These are phyloP conservation scores for Nothobranchius kuhntae DNA, from an alignment of 2,113 vertebrate genomes.

Conservation along the genomic window DNA sequence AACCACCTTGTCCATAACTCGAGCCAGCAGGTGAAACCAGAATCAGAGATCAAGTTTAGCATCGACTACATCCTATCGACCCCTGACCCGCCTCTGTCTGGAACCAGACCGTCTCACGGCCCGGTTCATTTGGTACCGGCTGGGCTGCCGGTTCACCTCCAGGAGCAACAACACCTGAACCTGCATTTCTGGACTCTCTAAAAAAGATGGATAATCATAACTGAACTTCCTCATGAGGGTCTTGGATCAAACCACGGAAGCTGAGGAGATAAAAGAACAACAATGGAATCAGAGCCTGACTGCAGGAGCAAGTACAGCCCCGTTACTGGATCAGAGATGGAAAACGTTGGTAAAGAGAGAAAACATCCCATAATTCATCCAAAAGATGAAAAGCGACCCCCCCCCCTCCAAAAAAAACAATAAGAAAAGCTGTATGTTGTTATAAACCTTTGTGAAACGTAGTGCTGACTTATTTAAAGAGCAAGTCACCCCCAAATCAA, in stretches of 20 bases:
- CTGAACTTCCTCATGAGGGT: background rate
- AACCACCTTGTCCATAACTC: slow-evolving; percentile 58
- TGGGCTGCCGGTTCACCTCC: slow-evolving; percentile 70
- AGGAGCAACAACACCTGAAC: slow-evolving; percentile 83
- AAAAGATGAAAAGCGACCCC: slow-evolving; percentile 25
- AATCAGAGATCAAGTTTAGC: slow-evolving; percentile 94
- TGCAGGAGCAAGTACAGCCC: slow-evolving; percentile 24
- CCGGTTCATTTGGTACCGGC: slow-evolving; percentile 56
- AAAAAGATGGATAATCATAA: slow-evolving; percentile 24
- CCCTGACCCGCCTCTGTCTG: slow-evolving; percentile 85
- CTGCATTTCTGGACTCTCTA: slow-evolving; percentile 89
- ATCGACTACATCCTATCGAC: slow-evolving; percentile 97
- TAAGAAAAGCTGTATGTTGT: slow-evolving; percentile 18
- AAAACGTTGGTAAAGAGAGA: no score
- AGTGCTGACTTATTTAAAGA: slow-evolving; percentile 40
- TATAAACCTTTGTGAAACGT: slow-evolving; percentile 41
- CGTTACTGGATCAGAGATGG: background rate
- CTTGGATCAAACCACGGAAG: slow-evolving; percentile 29
- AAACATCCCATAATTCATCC: background rate
- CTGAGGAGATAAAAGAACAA: slow-evolving; percentile 24
- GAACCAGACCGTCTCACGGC: slow-evolving; percentile 74
- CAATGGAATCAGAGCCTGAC: slow-evolving; percentile 1
- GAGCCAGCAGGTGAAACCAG: slow-evolving; percentile 77
- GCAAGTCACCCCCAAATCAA: no score
- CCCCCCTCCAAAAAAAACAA: background rate